Base-by-base conservation (phyloP, 2,113 vertebrate genomes). In the Melanotaenia duboulayi region DNA sequence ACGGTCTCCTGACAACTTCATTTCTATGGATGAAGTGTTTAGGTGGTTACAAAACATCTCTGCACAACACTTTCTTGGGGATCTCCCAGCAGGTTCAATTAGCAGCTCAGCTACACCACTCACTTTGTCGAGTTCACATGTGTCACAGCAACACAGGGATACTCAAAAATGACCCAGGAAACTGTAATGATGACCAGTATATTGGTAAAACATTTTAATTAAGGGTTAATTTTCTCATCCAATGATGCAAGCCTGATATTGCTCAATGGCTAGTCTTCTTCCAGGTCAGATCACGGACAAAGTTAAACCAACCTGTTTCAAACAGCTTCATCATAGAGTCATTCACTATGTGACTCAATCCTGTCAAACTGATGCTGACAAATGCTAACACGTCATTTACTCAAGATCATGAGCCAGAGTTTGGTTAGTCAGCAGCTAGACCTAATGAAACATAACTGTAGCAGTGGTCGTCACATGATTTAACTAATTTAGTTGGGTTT, bases 61-160 rank as follows among this genome's bases (percentile, higher is more conserved):
- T 39, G 55, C 49, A 68, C 12, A 28, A 68, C n/a, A 23, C 8
- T 61, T 19, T 32, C 12, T 28, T 35, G 32, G 23, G 68, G 32
- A 52, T 46, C 7, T 81, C 75, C 54, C 59, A 8, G 25, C 4
- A 17, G 69, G 24, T 19, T 39, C 16, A 69, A 71, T 78, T 65
- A 62, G 39, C 65, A 68, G 10, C 46, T 35, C 11, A 48, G 17
- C 22, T 59, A 57, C 52, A 35, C 6, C 16, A 39, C 4, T 11
- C 24, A 14, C 35, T 25, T 17, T 25, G 11, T 61, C 14, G 40
- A 12, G 12, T 11, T 35, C 14, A 69, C 9, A 35, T 17, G 28
- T 13, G 40, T 23, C 28, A 24, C 11, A 35, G 17, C 19, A 51
- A 65, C 46, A 37, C 24, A 28, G 19, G 13, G 12, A 28, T 0